Percentiles rank a stretch among this genome's conserved stretches.
Conservation (phyloP, 2,888 invertebrate species). For the Micoletzkya japonica region DNA sequence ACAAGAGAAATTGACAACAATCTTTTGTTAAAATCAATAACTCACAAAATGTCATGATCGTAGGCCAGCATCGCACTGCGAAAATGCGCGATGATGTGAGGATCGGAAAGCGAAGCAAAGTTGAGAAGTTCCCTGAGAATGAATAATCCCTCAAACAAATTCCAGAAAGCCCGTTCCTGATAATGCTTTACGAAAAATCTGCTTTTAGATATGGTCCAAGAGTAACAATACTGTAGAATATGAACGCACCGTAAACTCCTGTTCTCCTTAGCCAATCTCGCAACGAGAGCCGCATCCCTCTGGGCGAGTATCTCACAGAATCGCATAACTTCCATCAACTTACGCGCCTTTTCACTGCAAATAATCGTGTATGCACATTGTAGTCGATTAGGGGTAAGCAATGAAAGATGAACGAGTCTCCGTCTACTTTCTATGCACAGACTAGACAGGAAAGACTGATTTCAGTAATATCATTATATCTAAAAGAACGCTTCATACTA, state of each 20-base stretch:
- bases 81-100: constrained; percentile 22
- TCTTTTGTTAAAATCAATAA: no score
- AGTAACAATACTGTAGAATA: background rate
- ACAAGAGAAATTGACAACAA: no score
- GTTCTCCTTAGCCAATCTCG: constrained; percentile 17
- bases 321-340: constrained; percentile 25
- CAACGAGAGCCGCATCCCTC: constrained; percentile 18
- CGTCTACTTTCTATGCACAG: background rate
- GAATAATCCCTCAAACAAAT: background rate
- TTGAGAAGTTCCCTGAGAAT: constrained; percentile 26
- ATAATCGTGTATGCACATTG: no score
- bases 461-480: no score
- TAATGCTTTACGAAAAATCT: background rate
- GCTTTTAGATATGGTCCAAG: background rate
- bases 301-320: constrained; percentile 22
- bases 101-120: constrained; percentile 22
- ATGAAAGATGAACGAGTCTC: background rate
- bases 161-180: background rate
- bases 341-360: constrained; percentile 16
- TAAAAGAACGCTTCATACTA: background rate
- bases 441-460: no score
- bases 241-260: constrained; percentile 6
- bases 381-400: no score
- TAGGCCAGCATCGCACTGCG: constrained; percentile 14
- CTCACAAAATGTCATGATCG: constrained; percentile 20